A percentile compares a stretch with the other conserved stretches of the same genome.
phyloP scores from a whole-genome alignment of 1,140 invertebrate species.

The Cepaea nemoralis region DNA sequence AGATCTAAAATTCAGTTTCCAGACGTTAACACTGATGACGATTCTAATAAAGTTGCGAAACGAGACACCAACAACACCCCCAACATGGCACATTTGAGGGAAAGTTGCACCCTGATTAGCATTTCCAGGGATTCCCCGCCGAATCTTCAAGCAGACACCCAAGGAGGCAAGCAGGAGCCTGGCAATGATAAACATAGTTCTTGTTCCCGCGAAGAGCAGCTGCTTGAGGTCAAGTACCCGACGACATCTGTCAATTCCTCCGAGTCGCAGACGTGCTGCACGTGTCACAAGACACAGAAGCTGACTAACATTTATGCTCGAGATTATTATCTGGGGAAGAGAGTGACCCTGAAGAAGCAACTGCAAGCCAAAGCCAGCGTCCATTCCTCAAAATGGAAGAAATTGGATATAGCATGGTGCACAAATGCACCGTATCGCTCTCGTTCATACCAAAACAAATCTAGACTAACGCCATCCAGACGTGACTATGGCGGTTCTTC shows the following conservation, averaged over 20 bases:
- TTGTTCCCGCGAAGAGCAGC: neutral
- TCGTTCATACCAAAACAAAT: neutral
- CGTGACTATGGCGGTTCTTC: neutral
- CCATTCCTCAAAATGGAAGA: neutral
- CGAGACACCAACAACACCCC: neutral
- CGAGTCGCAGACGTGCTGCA: neutral
- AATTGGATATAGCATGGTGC: neutral
- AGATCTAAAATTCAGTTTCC: neutral
- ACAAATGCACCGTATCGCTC: neutral
- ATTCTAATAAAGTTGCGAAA: neutral
- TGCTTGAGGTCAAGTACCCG: neutral
- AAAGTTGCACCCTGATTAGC: neutral
- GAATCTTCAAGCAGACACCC: neutral
- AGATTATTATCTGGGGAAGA: constrained; percentile 31
- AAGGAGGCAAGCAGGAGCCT: neutral
- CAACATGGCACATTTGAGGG: no score
- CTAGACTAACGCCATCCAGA: neutral
- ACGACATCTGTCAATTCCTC: neutral
- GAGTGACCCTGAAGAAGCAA: neutral
- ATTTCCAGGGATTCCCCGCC: neutral
- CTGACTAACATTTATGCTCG: constrained; percentile 7
- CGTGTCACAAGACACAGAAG: neutral
- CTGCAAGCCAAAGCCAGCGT: neutral
- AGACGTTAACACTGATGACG: no score
- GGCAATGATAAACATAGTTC: neutral